phyloP scores from a whole-genome alignment of 1,140 invertebrate species.

The Linepithema humile region DNA sequence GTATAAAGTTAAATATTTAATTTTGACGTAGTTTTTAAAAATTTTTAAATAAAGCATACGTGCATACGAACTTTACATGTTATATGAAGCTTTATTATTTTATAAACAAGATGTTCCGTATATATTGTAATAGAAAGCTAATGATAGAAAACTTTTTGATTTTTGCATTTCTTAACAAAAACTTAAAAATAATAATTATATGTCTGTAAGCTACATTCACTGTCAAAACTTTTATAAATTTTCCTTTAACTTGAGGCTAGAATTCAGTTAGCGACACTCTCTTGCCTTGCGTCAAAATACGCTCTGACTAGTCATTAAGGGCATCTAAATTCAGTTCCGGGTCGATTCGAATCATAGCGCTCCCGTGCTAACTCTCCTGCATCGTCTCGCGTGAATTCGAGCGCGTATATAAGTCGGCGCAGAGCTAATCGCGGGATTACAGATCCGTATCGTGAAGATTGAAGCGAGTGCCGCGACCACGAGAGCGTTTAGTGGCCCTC shows the following conservation, averaged over 20 bases:
- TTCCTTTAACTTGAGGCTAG: slow-evolving; percentile 23
- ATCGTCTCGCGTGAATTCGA: slow-evolving; percentile 50
- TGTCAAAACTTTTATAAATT: neutral
- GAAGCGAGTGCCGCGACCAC: slow-evolving; percentile 44
- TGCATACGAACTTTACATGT: neutral
- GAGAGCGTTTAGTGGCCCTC: slow-evolving; percentile 41
- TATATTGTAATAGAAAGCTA: too few species aligned
- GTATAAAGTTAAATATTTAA: neutral
- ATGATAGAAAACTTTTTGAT: too few species aligned
- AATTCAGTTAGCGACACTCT: neutral
- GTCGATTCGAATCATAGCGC: slow-evolving; percentile 1
- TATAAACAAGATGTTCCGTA: neutral
- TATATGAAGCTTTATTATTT: neutral
- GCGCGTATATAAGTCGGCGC: slow-evolving; percentile 47
- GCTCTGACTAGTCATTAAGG: slow-evolving; percentile 15
- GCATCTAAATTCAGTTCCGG: slow-evolving; percentile 46
- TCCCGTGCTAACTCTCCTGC: neutral
- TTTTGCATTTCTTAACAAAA: neutral
- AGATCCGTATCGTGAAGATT: slow-evolving; percentile 62
- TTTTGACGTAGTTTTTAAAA: neutral
- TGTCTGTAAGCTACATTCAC: neutral
- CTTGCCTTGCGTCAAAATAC: slow-evolving; percentile 20
- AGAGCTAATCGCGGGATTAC: slow-evolving; percentile 61
- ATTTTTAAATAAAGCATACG: neutral
- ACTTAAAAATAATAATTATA: neutral